Percentiles rank a stretch among this genome's conserved stretches.
These are phyloP conservation scores for Pristionchus maxplancki DNA, from an alignment of 2,888 invertebrate genomes.

Conservation along the genomic window DNA sequence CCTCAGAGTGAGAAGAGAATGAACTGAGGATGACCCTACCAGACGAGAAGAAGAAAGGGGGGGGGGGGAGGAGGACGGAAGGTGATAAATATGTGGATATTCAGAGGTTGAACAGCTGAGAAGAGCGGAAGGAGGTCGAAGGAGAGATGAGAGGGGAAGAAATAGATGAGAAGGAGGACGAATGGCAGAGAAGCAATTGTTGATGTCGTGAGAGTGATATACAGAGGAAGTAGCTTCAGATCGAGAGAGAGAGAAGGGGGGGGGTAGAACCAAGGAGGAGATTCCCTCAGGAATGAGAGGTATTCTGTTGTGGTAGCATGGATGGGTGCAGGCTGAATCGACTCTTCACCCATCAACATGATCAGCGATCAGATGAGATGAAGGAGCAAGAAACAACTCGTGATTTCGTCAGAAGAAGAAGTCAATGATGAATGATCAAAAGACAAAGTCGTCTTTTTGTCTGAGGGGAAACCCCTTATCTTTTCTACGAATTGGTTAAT, in stretches of 20 bases:
- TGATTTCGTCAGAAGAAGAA: background rate
- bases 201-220: conserved; percentile 26
- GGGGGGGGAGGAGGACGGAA: background rate
- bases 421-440: background rate
- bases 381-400: background rate
- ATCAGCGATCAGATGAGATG: background rate
- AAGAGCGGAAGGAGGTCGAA: background rate
- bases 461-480: conserved; percentile 7
- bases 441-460: conserved; percentile 7
- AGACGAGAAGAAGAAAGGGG: background rate
- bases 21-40: background rate
- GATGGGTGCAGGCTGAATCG: background rate
- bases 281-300: background rate
- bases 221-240: background rate
- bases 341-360: background rate
- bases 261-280: background rate
- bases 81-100: conserved; percentile 40
- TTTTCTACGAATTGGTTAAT: background rate
- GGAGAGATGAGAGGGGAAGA: background rate
- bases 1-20: background rate
- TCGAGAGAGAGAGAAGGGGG: background rate
- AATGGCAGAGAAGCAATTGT: background rate
- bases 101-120: conserved; percentile 3
- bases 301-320: conserved; percentile 11
- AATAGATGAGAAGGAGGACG: background rate